phyloP scores from a whole-genome alignment of 2,113 vertebrate species.

The Leuciscus idus region DNA sequence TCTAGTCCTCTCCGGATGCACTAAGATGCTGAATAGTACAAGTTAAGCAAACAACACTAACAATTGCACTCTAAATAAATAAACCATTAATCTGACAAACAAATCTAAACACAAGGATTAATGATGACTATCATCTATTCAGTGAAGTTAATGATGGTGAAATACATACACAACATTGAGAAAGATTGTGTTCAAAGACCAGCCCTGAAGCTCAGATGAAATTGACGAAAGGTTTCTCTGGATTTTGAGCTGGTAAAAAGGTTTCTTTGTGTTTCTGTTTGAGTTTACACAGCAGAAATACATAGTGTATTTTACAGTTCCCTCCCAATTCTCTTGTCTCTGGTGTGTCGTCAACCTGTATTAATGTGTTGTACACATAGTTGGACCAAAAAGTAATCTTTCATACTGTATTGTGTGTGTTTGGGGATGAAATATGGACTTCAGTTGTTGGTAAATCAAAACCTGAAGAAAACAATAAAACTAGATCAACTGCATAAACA shows the following conservation, averaged over 20 bases:
- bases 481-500: conserved; percentile 23
- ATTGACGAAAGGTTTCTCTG: not conserved
- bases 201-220: not conserved
- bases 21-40: conserved; percentile 10
- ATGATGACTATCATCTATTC: conserved; percentile 7
- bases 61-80: conserved; percentile 11
- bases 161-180: not conserved
- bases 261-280: conserved; percentile 4
- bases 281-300: conserved; percentile 9
- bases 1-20: not conserved
- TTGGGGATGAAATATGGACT: conserved; percentile 36
- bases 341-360: not conserved
- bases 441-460: conserved; percentile 45
- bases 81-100: conserved; percentile 29
- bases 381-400: not conserved
- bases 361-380: not conserved
- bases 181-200: conserved; percentile 2
- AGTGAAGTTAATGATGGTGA: conserved; percentile 12
- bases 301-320: not conserved
- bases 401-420: not conserved
- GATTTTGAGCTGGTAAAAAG: not conserved
- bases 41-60: conserved; percentile 29
- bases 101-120: not conserved
- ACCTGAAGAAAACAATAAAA: conserved; percentile 32
- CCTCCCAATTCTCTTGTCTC: not conserved